Conservation (phyloP, 2,113 vertebrate species). For the cattle (Bos taurus) region DNA sequence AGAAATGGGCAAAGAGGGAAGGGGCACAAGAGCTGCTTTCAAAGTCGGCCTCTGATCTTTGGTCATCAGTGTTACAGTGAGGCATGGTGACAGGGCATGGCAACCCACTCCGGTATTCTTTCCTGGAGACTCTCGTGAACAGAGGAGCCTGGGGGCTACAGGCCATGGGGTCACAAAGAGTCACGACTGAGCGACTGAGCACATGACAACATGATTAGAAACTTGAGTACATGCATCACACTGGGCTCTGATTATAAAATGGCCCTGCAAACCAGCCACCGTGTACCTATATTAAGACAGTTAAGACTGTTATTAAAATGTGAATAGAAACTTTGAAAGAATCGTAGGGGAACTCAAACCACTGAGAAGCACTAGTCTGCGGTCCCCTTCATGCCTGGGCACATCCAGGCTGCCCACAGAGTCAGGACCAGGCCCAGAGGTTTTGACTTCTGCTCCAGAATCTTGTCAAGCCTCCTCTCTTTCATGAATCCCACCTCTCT, state of each 20-base stretch:
- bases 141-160: neutral
- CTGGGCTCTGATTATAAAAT: neutral
- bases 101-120: neutral
- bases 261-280: neutral
- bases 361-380: neutral
- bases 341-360: neutral
- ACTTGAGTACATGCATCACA: neutral
- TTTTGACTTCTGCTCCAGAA: neutral
- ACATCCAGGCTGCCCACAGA: fast-evolving
- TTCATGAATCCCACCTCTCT: neutral
- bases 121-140: neutral
- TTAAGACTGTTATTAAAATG: neutral
- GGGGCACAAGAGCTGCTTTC: neutral
- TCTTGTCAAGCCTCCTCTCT: neutral
- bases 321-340: neutral
- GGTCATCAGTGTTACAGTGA: neutral
- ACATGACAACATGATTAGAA: neutral
- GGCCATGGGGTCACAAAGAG: neutral
- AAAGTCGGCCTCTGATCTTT: neutral
- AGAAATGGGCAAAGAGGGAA: neutral
- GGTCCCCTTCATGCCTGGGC: neutral
- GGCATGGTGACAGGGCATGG: neutral
- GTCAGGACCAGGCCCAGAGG: too few species aligned
- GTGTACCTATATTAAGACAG: neutral
- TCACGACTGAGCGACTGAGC: neutral